Evolutionary conservation across 2,113 vertebrate genomes (phyloP), one percentile per base, ranked within the genome.

Genomic region (Dasypus novemcinctus): DNA sequence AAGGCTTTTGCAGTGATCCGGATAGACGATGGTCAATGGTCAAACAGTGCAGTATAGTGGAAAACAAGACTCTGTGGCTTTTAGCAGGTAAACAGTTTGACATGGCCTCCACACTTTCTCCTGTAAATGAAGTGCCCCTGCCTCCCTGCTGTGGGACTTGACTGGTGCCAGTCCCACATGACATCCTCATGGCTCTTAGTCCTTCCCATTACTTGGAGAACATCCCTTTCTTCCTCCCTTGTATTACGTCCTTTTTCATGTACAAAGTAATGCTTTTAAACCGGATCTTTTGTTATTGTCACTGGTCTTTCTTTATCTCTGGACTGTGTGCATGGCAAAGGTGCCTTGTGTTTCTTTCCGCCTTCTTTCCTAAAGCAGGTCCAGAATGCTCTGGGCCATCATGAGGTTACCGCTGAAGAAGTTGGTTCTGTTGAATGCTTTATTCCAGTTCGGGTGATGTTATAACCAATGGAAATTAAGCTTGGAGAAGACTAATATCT

Each of bases 391-490:
- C 75, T 68, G 12, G n/a, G 59, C 20, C 21, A n/a, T 66, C 27
- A 72, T 36, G 79, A 49, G 33, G 23, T 79, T 57, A 78, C 43
- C 59, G 84, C 61, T 72, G 80, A 92, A 86, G 83, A 82, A 83
- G 69, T 21, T 21, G 4, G 54, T 93, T 96, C 83, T 66, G 27
- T 71, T n/a, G 92, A 91, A 69, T 2, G 64, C 76, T 93, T 83
- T 59, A 64, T 87, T 97, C 49, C 8, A 23, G 66, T 69, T 46
- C 90, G 87, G 74, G 61, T 57, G 23, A 89, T 87, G 85, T 89
- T 86, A 79, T n/a, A 79, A 68, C 38, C 91, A 95, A 91, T 88
- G 81, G 79, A 88, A 94, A 71, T 33, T 80, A 87, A 96, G 87
- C 43, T 79, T 64, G 57, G 52, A 43, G 66, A 94, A 91, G 85